These are phyloP conservation scores for Sparus aurata DNA, from an alignment of 2,797 vertebrate species.

Conservation along the genomic window DNA sequence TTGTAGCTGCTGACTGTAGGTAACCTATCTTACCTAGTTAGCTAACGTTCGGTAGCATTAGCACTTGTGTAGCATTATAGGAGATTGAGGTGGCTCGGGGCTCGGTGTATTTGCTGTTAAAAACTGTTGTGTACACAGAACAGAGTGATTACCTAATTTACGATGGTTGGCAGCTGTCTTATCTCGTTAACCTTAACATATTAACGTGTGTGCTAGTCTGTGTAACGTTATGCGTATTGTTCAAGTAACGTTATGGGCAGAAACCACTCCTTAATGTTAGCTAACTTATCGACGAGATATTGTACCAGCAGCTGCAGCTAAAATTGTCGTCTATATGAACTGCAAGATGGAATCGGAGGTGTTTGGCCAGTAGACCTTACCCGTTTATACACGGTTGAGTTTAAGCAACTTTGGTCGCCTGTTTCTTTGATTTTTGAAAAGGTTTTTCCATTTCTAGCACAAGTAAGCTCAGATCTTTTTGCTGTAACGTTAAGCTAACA, in stretches of 20 bases:
- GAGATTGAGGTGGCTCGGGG: conserved; percentile 20
- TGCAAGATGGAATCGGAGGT: neutral
- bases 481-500: neutral
- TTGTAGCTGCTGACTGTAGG: conserved; percentile 58
- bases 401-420: neutral
- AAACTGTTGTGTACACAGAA: neutral
- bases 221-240: conserved; percentile 36
- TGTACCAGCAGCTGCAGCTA: conserved; percentile 1
- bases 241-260: neutral
- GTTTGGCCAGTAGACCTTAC: neutral
- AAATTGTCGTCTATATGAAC: conserved; percentile 15
- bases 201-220: neutral
- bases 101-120: conserved; percentile 21
- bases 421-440: neutral
- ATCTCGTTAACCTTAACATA: neutral
- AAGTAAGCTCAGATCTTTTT: neutral
- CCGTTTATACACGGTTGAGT: too few relatives aligned
- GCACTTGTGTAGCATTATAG: conserved; percentile 38
- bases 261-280: conserved; percentile 59
- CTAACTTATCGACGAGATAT: conserved; percentile 24
- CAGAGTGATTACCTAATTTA: neutral
- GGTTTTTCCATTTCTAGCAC: neutral
- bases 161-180: neutral
- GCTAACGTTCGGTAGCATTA: conserved; percentile 59
- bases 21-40: conserved; percentile 54